Conservation (phyloP, 2,888 invertebrate species). For the Pollenia labialis region DNA sequence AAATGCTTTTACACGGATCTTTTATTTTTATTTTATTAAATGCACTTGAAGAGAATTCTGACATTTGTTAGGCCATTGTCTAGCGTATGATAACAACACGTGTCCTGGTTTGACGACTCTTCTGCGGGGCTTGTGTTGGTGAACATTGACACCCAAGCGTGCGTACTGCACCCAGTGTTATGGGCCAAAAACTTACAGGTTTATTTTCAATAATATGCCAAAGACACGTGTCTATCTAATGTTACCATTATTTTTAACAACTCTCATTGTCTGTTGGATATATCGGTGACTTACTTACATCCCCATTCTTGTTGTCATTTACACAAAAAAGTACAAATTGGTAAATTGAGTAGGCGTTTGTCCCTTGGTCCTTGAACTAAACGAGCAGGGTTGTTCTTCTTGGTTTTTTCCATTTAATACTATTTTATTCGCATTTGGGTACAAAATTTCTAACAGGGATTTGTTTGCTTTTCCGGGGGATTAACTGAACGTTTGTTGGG, state of each 20-base stretch:
- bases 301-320: conserved; percentile 28
- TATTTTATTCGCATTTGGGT: conserved; percentile 35
- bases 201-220: conserved; percentile 77
- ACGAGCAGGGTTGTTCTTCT: conserved; percentile 36
- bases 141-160: conserved; percentile 2
- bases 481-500: conserved; percentile 61
- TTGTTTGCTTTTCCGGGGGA: conserved; percentile 12
- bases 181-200: conserved; percentile 51
- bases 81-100: conserved; percentile 63
- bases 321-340: conserved; percentile 76
- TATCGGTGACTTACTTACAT: conserved; percentile 1
- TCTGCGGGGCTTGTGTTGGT: conserved; percentile 24
- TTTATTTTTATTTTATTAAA: conserved; percentile 43
- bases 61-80: conserved; percentile 63
- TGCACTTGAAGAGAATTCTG: conserved; percentile 55
- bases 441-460: conserved; percentile 55
- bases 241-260: conserved; percentile 75
- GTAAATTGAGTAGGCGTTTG: conserved; percentile 71
- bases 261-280: conserved; percentile 12
- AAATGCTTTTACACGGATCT: conserved; percentile 36
- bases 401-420: conserved; percentile 55
- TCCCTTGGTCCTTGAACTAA: conserved; percentile 26
- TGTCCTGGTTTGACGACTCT: conserved; percentile 50
- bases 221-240: conserved; percentile 80
- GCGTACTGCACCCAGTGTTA: conserved; percentile 23